phyloP scores from a whole-genome alignment of 2,888 invertebrate genomes.

The Ischnus inquisitorius region DNA sequence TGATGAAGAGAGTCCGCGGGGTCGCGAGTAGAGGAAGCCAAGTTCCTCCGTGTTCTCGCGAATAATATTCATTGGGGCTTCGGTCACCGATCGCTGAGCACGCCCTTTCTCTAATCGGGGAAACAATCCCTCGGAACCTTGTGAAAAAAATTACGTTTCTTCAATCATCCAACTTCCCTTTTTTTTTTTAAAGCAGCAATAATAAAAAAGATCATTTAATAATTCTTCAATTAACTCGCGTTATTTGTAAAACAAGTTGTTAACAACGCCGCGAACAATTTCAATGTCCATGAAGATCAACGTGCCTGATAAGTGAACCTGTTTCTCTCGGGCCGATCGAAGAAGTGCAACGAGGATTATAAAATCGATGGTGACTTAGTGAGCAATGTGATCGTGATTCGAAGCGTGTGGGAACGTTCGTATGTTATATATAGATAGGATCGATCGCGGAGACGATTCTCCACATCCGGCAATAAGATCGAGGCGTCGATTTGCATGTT shows the following conservation, averaged over 20 bases:
- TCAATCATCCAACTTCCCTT: background rate
- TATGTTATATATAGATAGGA: background rate
- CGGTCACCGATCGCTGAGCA: constrained; percentile 59
- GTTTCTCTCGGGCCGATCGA: constrained; percentile 34
- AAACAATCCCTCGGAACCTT: background rate
- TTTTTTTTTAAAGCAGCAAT: background rate
- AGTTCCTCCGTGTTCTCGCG: constrained; percentile 65
- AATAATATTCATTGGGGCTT: constrained; percentile 67
- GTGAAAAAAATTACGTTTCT: background rate
- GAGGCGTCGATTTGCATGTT: background rate
- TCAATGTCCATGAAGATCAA: constrained; percentile 39
- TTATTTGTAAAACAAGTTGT: background rate
- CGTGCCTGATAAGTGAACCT: constrained; percentile 44
- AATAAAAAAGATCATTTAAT: background rate
- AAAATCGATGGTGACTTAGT: constrained; percentile 55
- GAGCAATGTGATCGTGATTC: constrained; percentile 56
- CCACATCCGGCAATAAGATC: constrained; percentile 4
- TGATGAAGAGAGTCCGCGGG: constrained; percentile 49
- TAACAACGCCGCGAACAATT: background rate
- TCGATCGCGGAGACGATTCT: constrained; percentile 13
- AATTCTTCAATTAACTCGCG: background rate
- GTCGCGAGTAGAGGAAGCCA: constrained; percentile 48
- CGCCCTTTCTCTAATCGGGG: constrained; percentile 32
- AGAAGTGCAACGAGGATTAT: constrained; percentile 60
- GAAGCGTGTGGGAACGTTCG: constrained; percentile 20